A percentile compares a stretch with the other conserved stretches of the same genome.
These are phyloP conservation scores for Siphamia tubifer DNA, from an alignment of 2,113 vertebrate species.

Conservation along the genomic window DNA sequence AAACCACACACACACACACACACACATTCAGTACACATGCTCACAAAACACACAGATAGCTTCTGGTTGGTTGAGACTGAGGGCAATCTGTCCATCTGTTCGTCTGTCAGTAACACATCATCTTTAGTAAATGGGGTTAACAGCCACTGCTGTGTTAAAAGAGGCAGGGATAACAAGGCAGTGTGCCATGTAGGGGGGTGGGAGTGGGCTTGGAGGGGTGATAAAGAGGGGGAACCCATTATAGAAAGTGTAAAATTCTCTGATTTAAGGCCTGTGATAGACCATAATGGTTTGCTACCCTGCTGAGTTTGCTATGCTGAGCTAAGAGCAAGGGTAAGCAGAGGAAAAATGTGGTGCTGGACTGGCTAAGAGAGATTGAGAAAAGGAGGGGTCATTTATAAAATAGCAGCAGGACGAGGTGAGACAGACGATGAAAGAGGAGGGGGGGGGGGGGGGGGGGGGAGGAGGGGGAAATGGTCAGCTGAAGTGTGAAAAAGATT, in stretches of 20 bases:
- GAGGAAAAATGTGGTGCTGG: conserved; percentile 27
- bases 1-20: background rate
- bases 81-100: conserved; percentile 62
- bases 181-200: conserved; percentile 13
- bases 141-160: conserved; percentile 55
- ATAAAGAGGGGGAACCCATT: conserved; percentile 31
- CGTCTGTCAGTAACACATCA: conserved; percentile 46
- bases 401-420: conserved; percentile 31
- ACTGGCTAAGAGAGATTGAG: conserved; percentile 40
- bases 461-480: background rate
- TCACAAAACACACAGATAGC: conserved; percentile 1
- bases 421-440: conserved; percentile 12
- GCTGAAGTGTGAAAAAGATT: background rate
- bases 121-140: conserved; percentile 69
- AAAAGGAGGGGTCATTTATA: conserved; percentile 57
- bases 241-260: conserved; percentile 43
- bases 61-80: conserved; percentile 20
- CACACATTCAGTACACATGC: background rate
- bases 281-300: conserved; percentile 64
- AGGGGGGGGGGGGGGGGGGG: background rate
- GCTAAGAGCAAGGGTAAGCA: conserved; percentile 31
- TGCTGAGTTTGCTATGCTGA: conserved; percentile 54
- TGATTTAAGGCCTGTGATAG: conserved; percentile 60
- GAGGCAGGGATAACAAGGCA: conserved; percentile 51
- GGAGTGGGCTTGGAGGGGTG: background rate